Evolutionary conservation across 2,113 vertebrate species (phyloP), one percentile per base, ranked within the genome.

Genomic region (Muntiacus reevesi): DNA sequence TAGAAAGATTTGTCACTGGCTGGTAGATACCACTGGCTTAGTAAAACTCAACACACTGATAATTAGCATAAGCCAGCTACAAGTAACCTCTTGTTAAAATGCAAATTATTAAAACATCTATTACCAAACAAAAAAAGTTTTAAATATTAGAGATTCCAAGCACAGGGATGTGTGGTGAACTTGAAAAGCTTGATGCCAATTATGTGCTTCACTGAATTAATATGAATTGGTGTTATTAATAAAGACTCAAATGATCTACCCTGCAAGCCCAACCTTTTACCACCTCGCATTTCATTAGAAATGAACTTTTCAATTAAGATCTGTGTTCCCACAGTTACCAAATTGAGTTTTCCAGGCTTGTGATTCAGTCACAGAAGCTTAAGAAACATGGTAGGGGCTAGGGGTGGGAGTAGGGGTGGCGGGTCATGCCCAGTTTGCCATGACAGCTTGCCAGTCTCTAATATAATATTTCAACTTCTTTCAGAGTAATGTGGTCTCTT

Each of bases 181-280:
- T 98, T 98, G 97, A 98, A 97, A 98, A 98, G 91, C 98, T 98
- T 98, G 98, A 98, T 98, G 98, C 98, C 98, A 99, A 98, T 99
- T 99, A 99, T 98, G 97, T 98, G 98, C 99, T 99, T 99, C 98
- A 98, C 97, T 98, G 99, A 99, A 98, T 99, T 98, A 99, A 99
- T 99, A 99, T 98, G 98, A 98, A 98, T 97, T 98, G 97, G 84
- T 98, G 82, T 98, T 99, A 98, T 99, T 99, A 99, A 98, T 99
- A 98, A 98, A 98, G 98, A 98, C 98, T 98, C 97, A 97, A 97
- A 98, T 98, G 97, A 98, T 99, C 98, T 98, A 98, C 94, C 95
- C 96, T 98, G 97, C 98, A 95, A 98, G 95, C 97, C 97, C 99
- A 99, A 97, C 98, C 97, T 98, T 98, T 98, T 97, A 98, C 98